These are phyloP conservation scores for Xylocampa areola DNA, from an alignment of 2,888 invertebrate genomes.

Conservation along the genomic window DNA sequence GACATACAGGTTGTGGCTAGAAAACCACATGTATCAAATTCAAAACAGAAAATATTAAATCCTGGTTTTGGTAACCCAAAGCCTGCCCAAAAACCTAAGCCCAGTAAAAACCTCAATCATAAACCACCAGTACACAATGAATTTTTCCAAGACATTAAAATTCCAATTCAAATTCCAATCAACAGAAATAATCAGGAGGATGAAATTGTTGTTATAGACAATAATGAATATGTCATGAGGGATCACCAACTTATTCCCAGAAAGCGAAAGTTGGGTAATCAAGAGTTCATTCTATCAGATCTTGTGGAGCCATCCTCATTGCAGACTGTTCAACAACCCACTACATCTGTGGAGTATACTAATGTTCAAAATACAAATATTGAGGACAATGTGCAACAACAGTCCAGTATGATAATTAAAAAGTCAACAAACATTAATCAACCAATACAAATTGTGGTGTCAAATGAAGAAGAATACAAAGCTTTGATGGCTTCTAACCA, in stretches of 20 bases:
- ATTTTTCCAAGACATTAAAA: slow-evolving; percentile 65
- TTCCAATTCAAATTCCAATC: slow-evolving; percentile 48
- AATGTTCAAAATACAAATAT: slow-evolving; percentile 64
- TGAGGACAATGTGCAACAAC: slow-evolving; percentile 63
- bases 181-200: slow-evolving; percentile 66
- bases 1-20: slow-evolving; percentile 88
- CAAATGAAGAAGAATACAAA: slow-evolving; percentile 87
- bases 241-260: slow-evolving; percentile 78
- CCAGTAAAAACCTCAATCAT: slow-evolving; percentile 43
- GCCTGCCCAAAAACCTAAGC: slow-evolving; percentile 58
- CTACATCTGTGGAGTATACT: slow-evolving; percentile 74
- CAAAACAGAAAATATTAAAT: slow-evolving; percentile 83
- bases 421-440: slow-evolving; percentile 74
- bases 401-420: slow-evolving; percentile 72
- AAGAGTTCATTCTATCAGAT: slow-evolving; percentile 73
- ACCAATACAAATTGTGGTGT: slow-evolving; percentile 86
- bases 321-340: slow-evolving; percentile 60
- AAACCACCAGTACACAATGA: slow-evolving; percentile 63
- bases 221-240: slow-evolving; percentile 89
- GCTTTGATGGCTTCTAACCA: slow-evolving; percentile 83
- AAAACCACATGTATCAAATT: slow-evolving; percentile 63
- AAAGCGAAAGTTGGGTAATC: slow-evolving; percentile 59
- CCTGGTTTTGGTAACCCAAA: slow-evolving; percentile 69
- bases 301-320: slow-evolving; percentile 69
- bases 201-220: slow-evolving; percentile 88